Conservation (phyloP, 2,113 vertebrate species). For the Phalacrocorax pelagicus region DNA sequence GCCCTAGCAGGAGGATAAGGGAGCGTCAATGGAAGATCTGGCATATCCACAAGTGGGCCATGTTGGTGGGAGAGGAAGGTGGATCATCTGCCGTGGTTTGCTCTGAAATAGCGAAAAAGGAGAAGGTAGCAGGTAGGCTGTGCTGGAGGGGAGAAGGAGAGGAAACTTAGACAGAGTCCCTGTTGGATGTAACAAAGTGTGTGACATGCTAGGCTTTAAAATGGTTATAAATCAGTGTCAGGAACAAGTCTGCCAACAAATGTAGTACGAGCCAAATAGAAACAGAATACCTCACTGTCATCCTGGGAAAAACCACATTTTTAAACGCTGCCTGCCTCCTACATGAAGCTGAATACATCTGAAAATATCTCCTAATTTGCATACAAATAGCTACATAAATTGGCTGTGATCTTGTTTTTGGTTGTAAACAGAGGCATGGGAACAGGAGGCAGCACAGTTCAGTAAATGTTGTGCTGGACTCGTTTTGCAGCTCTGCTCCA, state of each 20-base stretch:
- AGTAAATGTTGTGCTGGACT: neutral
- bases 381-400: conserved; percentile 71
- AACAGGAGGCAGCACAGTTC: conserved; percentile 4
- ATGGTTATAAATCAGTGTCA: conserved; percentile 10
- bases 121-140: neutral
- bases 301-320: conserved; percentile 17
- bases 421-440: conserved; percentile 53
- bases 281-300: conserved; percentile 11
- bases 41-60: neutral
- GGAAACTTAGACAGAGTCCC: neutral
- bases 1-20: neutral
- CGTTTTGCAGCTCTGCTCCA: neutral
- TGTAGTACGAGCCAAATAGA: conserved; percentile 16
- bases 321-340: conserved; percentile 59
- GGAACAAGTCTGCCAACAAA: conserved; percentile 42
- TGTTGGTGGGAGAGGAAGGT: neutral
- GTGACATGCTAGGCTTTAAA: neutral
- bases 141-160: neutral
- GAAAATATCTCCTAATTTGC: conserved; percentile 68
- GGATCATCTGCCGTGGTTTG: neutral
- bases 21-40: neutral
- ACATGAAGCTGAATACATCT: conserved; percentile 43
- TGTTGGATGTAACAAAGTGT: neutral
- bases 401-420: conserved; percentile 57
- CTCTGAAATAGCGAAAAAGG: neutral